Evolutionary conservation across 2,113 vertebrate genomes (phyloP).

Genomic region (Hippopotamus amphibius): DNA sequence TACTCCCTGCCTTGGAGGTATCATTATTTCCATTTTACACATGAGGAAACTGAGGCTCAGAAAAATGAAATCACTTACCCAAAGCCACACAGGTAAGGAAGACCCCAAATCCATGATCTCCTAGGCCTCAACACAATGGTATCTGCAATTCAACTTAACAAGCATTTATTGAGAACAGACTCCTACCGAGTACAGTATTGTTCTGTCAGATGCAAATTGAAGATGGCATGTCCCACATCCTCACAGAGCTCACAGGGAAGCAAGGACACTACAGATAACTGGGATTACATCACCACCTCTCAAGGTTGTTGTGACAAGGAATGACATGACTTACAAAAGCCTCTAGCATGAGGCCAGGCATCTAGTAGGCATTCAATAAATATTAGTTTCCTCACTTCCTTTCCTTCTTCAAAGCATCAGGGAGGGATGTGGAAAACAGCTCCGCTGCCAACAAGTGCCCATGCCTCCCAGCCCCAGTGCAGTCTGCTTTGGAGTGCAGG

Average conservation of each 20-base stretch:
- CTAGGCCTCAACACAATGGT: neutral
- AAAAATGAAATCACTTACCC: slow-evolving; percentile 45
- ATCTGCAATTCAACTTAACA: slow-evolving; percentile 3
- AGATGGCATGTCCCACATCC: neutral
- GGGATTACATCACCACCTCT: neutral
- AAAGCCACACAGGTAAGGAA: neutral
- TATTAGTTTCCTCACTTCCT: slow-evolving; percentile 29
- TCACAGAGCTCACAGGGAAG: slow-evolving; percentile 8
- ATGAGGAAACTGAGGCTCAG: slow-evolving; percentile 10
- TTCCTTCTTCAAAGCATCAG: slow-evolving; percentile 49
- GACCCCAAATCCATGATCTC: neutral
- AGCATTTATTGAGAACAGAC: neutral
- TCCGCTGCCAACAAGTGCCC: neutral
- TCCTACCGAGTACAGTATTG: neutral
- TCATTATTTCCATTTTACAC: slow-evolving; percentile 19
- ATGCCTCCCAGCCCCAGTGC: neutral
- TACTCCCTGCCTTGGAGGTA: neutral
- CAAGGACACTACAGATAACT: neutral
- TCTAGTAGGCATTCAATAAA: slow-evolving; percentile 7
- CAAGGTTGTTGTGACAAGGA: slow-evolving; percentile 13
- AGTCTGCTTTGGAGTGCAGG: neutral
- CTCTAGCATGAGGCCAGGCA: neutral
- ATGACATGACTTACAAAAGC: slow-evolving; percentile 22
- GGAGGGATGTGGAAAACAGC: slow-evolving; percentile 14
- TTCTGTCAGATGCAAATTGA: neutral